Evolutionary conservation across 2,888 invertebrate species (phyloP), one percentile per base, ranked within the genome.

Genomic region (Nephrocerus scutellatus): DNA sequence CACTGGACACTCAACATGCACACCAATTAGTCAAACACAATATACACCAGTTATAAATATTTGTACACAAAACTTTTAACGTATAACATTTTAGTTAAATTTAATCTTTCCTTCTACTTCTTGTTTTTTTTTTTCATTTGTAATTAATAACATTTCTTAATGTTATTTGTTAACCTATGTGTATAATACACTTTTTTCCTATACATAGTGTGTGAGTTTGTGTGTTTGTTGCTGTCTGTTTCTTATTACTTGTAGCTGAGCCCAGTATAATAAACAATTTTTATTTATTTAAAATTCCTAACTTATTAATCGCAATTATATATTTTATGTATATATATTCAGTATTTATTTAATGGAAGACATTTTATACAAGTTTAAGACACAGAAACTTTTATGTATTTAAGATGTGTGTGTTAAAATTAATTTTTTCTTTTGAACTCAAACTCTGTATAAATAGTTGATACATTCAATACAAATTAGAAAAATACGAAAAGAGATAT

Each of bases 301-400:
- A n/a, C n/a, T n/a, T n/a, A n/a, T n/a, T n/a, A n/a, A n/a, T n/a
- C n/a, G n/a, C n/a, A n/a, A n/a, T n/a, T 36, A 46, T 43, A 41
- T 46, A 36, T 41, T 39, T 46, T 44, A 44, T 44, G 37, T 41
- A 39, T 22, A 8, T 22, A 22, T 8, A 22, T 55, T 58, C 55
- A 59, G 56, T 62, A 62, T 61, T 62, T 46, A 48, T 56, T 56
- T 66, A 66, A 66, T 66, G 66, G 66, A 66, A 66, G 66, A 66
- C 66, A 65, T 63, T 59, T 66, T 66, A 66, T 66, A 66, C 64
- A 66, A 66, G 66, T 66, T 66, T 66, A 66, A 66, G 66, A 66
- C 66, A 66, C 66, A 66, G 66, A 66, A 66, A 66, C 62, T 59
- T 66, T 62, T 59, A 59, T 56, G 46, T 55, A 40, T 25, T 36